Conservation (phyloP, 2,797 vertebrate species). For the Pipistrellus pipistrellus region DNA sequence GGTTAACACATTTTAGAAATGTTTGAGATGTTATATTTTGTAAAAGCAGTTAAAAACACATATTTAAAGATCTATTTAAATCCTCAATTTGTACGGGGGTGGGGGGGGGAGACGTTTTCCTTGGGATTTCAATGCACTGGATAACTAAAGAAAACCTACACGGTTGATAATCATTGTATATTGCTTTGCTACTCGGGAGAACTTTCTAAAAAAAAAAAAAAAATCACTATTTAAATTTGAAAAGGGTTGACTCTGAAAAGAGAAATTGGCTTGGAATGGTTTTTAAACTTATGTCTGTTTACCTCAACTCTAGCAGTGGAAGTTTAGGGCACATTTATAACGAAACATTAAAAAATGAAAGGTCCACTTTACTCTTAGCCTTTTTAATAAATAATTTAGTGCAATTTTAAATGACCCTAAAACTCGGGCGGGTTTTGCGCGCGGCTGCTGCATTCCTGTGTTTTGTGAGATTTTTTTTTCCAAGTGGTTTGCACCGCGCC, state of each 20-base stretch:
- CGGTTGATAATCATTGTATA: neutral
- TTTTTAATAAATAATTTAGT: neutral
- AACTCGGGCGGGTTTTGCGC: neutral
- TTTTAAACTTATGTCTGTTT: neutral
- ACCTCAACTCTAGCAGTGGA: neutral
- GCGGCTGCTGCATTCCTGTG: neutral
- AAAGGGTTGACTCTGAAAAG: neutral
- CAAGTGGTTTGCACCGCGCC: neutral
- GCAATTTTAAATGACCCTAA: neutral
- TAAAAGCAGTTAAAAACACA: conserved; percentile 24
- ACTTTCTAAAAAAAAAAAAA: conserved; percentile 13
- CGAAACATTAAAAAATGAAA: neutral
- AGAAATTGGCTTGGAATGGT: neutral
- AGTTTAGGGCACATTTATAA: neutral
- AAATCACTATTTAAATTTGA: neutral
- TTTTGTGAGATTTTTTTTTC: neutral
- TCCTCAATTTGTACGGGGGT: neutral
- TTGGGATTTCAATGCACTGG: neutral
- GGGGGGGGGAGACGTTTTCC: neutral
- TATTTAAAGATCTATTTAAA: neutral
- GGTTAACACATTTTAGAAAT: conserved; percentile 1
- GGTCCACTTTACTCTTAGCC: neutral
- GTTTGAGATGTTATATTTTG: conserved; percentile 3
- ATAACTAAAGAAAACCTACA: neutral
- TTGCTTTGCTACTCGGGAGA: neutral